A percentile compares a stretch with the other conserved stretches of the same genome.
Evolutionary conservation across 1,140 invertebrate species (phyloP).

Genomic region (Hydropsyche tenuis): DNA sequence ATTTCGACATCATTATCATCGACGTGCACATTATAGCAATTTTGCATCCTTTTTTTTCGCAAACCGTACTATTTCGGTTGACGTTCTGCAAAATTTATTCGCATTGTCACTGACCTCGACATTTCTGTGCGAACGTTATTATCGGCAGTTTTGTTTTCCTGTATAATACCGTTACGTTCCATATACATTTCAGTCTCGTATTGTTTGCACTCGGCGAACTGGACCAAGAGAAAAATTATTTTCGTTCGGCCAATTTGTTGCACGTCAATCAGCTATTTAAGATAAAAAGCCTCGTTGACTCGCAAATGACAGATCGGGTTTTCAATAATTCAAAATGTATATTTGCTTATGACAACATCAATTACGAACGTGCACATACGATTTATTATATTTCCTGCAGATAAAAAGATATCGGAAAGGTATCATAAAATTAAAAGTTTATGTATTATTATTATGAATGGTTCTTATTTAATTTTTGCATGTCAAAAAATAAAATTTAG

Average conservation of each 20-base stretch:
- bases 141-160: background rate
- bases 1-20: too few species aligned
- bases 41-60: too few species aligned
- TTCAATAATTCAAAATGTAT: background rate
- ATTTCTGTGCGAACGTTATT: slow-evolving; percentile 3
- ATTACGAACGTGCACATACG: too few species aligned
- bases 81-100: slow-evolving; percentile 2
- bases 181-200: background rate
- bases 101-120: slow-evolving; percentile 24
- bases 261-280: slow-evolving; percentile 10
- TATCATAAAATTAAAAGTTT: too few species aligned
- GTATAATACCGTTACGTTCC: background rate
- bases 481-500: too few species aligned
- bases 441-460: too few species aligned
- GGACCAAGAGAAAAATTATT: slow-evolving; percentile 4
- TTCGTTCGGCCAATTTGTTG: background rate
- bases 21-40: too few species aligned
- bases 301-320: background rate
- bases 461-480: too few species aligned
- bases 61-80: too few species aligned
- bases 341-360: background rate
- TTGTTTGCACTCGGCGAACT: background rate
- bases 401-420: too few species aligned
- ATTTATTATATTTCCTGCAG: too few species aligned
- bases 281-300: background rate